Conservation (phyloP, 2,113 vertebrate genomes). For the Trochalopteron elliotii region DNA sequence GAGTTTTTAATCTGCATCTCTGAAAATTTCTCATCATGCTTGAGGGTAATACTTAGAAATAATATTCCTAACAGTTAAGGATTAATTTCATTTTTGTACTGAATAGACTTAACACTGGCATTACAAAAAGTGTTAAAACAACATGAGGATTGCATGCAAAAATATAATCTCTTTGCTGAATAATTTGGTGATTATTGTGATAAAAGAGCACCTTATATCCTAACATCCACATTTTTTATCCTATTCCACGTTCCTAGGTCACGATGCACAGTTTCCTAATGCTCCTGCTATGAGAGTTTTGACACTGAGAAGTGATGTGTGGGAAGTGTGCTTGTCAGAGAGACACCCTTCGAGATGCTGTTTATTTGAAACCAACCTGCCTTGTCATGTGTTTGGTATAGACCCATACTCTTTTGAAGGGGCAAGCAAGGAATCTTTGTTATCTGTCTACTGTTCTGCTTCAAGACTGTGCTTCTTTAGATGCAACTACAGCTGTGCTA, state of each 20-base stretch:
- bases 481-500: background rate
- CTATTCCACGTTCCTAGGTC: background rate
- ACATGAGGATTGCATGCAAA: background rate
- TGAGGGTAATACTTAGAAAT: background rate
- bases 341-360: background rate
- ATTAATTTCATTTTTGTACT: background rate
- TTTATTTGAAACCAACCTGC: background rate
- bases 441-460: background rate
- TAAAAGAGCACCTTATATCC: background rate
- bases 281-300: background rate
- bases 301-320: background rate
- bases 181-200: background rate
- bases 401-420: background rate
- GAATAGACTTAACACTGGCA: background rate
- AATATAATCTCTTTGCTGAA: background rate
- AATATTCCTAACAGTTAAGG: background rate
- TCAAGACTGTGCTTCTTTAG: background rate
- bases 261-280: background rate
- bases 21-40: background rate
- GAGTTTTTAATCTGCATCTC: background rate
- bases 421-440: background rate
- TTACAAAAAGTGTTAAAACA: background rate
- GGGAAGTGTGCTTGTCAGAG: background rate
- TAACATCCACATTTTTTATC: background rate
- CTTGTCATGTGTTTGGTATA: background rate